Base-by-base conservation (phyloP, 2,888 invertebrate genomes). In the Cephus pygmeus region DNA sequence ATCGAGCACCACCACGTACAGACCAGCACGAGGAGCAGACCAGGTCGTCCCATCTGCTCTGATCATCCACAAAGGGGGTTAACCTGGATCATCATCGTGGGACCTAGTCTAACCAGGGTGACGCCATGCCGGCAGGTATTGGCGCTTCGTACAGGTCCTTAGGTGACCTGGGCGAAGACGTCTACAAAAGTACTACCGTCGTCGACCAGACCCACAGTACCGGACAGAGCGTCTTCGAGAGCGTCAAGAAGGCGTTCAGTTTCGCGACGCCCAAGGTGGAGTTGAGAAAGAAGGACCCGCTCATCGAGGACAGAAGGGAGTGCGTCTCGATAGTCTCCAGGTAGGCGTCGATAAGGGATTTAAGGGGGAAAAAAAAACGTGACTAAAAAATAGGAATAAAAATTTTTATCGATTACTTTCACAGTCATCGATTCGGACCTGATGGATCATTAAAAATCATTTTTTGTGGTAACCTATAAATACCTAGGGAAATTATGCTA, bases 81-180 rank as follows among this genome's bases (percentile, higher is more conserved):
- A 23, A 0, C 40, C 4, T 23, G 40, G 23, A 23, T 23, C 23
- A 73, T 79, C 85, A 79, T 83, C 83, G 81, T 82, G 83, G 82
- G 81, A 34, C 40, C 40, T 56, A 56, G 40, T 56, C 11, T 31
- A 30, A 71, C 77, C 75, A 36, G 40, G 34, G 74, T 40, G 80
- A 75, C 83, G 92, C 91, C 92, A 95, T 95, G 95, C 93, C 94
- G 91, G 93, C 93, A 88, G 93, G 93, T 90, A 93, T 94, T 92
- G 93, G 93, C 91, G 94, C 94, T 91, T 94, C 94, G 90, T 94
- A 94, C 92, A 93, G 93, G 87, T 93, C 93, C 87, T 92, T 94
- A 89, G 91, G 92, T 79, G 91, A 91, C 88, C 90, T 91, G 88
- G 92, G 92, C 87, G 94, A 94, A 88, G 93, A 94, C 90, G 94